Evolutionary conservation across 2,888 invertebrate genomes (phyloP).

Genomic region (Rhagium mordax): DNA sequence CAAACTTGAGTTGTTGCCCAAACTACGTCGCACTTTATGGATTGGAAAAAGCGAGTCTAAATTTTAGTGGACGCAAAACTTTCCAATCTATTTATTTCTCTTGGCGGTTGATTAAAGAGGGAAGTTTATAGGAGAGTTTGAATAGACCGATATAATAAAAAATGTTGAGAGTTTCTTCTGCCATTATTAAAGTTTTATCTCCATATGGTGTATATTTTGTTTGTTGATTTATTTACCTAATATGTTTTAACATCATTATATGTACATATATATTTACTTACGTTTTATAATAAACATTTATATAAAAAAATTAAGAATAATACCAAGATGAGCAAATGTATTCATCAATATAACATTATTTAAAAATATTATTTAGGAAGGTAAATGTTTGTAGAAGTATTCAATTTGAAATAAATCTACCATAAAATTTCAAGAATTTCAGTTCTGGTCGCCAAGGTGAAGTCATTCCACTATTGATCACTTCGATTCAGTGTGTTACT

Average conservation of each 20-base stretch:
- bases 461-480: too few species aligned
- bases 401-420: not conserved
- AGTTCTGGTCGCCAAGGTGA: too few species aligned
- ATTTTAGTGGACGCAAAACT: conserved; percentile 21
- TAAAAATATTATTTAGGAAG: not conserved
- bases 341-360: too few species aligned
- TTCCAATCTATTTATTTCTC: conserved; percentile 29
- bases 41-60: conserved; percentile 28
- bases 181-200: conserved; percentile 30
- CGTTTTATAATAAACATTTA: too few species aligned
- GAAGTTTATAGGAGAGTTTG: conserved; percentile 21
- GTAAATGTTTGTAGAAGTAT: too few species aligned
- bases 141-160: conserved; percentile 28
- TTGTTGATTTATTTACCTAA: conserved; percentile 7
- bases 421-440: too few species aligned
- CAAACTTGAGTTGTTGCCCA: not conserved
- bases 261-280: too few species aligned
- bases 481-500: too few species aligned
- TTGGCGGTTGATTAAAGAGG: conserved; percentile 31
- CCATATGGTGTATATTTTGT: conserved; percentile 19
- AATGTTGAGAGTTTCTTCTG: conserved; percentile 10
- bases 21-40: conserved; percentile 25
- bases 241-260: not conserved
- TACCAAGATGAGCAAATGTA: too few species aligned
- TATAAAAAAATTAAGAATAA: not conserved